phyloP scores from a whole-genome alignment of 2,797 vertebrate species.

The Sebastes jordani region DNA sequence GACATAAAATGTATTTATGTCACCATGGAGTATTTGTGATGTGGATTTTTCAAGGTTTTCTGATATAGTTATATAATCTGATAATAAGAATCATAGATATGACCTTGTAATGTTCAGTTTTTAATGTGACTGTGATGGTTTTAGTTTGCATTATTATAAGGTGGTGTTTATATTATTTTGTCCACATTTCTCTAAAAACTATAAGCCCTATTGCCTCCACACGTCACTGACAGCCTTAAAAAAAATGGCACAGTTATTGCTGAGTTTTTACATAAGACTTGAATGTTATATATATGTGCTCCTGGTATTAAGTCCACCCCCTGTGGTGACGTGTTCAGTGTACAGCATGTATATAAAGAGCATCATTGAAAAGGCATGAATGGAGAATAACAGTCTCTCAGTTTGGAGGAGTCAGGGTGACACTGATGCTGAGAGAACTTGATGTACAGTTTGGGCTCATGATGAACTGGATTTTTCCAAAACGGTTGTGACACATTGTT shows the following conservation, averaged over 20 bases:
- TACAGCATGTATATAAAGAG: background rate
- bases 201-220: background rate
- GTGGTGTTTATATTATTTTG: background rate
- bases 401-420: slow-evolving; percentile 13
- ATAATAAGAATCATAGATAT: background rate
- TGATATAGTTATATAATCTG: background rate
- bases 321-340: background rate
- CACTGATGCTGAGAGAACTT: background rate
- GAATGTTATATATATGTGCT: background rate
- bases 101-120: background rate
- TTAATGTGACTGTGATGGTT: background rate
- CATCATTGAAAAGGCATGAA: background rate
- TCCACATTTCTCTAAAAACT: background rate
- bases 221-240: background rate
- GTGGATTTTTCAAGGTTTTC: background rate
- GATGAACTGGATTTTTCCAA: background rate
- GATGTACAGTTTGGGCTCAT: background rate
- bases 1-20: background rate
- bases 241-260: background rate
- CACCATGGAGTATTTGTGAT: background rate
- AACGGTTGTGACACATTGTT: background rate
- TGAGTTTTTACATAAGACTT: background rate
- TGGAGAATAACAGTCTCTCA: background rate
- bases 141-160: background rate
- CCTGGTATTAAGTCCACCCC: background rate